Conservation (phyloP, 2,888 invertebrate species). For the Mellilla xanthometata region DNA sequence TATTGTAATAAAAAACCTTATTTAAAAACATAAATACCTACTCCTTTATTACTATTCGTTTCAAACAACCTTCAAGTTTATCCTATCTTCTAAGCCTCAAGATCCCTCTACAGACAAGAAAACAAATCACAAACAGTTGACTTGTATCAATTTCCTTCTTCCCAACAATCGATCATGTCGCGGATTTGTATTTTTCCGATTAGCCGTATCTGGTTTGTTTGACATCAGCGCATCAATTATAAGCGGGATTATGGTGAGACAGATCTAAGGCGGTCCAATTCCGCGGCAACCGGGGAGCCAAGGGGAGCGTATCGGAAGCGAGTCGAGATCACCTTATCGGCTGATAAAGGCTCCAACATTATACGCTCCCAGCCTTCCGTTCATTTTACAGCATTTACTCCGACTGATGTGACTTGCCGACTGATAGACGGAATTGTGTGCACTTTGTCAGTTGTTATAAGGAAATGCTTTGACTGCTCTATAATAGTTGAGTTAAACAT, state of each 20-base stretch:
- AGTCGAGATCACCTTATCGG: conserved; percentile 60
- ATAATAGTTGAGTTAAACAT: no score
- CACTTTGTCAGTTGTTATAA: no score
- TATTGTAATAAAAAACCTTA: no score
- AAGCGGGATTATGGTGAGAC: conserved; percentile 77
- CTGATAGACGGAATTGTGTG: no score
- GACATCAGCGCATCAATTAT: conserved; percentile 82
- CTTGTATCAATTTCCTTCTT: conserved; percentile 36
- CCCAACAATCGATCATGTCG: conserved; percentile 72
- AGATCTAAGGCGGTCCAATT: conserved; percentile 79
- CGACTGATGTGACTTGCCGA: not conserved
- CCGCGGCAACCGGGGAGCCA: conserved; percentile 41
- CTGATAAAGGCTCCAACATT: conserved; percentile 58
- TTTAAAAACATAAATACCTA: no score
- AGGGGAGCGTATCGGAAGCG: conserved; percentile 63
- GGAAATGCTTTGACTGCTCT: no score
- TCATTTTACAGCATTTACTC: conserved; percentile 15
- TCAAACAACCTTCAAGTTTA: no score
- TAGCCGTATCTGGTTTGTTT: conserved; percentile 69
- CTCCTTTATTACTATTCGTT: no score
- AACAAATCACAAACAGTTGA: conserved; percentile 25
- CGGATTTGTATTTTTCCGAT: conserved; percentile 80
- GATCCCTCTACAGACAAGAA: conserved; percentile 7
- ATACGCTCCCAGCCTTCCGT: conserved; percentile 34
- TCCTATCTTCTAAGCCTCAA: no score